These are phyloP conservation scores for Malthinus seriepunctatus DNA, from an alignment of 2,888 invertebrate species.

Conservation along the genomic window DNA sequence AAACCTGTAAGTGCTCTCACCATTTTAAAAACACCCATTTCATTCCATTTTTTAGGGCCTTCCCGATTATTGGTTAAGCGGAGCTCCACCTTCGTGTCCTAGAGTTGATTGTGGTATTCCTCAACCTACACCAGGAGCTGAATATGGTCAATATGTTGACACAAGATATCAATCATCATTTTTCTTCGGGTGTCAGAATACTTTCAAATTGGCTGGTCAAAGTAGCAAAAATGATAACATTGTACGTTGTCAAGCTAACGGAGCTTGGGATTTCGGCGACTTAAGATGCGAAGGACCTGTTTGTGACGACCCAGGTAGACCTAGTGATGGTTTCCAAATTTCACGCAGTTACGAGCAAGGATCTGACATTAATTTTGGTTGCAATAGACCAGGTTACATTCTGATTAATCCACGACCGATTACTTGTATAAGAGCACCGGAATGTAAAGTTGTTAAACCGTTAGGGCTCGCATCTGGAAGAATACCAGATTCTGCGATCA, in stretches of 20 bases:
- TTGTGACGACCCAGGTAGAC: slow-evolving; percentile 93
- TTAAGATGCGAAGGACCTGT: slow-evolving; percentile 95
- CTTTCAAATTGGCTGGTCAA: slow-evolving; percentile 92
- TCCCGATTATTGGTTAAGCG: slow-evolving; percentile 90
- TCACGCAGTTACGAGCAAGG: slow-evolving; percentile 86
- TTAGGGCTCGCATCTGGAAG: slow-evolving; percentile 88
- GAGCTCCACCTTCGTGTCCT: slow-evolving; percentile 83
- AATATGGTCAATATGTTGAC: slow-evolving; percentile 86
- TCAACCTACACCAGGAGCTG: slow-evolving; percentile 89
- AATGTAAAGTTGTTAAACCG: slow-evolving; percentile 90
- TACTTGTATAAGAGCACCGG: slow-evolving; percentile 88
- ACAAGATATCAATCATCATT: slow-evolving; percentile 92
- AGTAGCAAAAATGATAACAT: slow-evolving; percentile 90
- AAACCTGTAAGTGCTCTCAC: slow-evolving; percentile 59
- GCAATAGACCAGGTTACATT: slow-evolving; percentile 89
- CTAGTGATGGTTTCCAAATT: slow-evolving; percentile 87
- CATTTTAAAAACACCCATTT: neutral
- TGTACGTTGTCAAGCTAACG: slow-evolving; percentile 88
- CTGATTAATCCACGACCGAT: slow-evolving; percentile 90
- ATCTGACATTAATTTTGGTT: slow-evolving; percentile 88
- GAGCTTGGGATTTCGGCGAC: slow-evolving; percentile 97
- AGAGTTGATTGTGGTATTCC: slow-evolving; percentile 91
- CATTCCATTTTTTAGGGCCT: slow-evolving; percentile 61
- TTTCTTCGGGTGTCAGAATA: slow-evolving; percentile 95
- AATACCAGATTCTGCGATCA: slow-evolving; percentile 94